Evolutionary conservation across 2,113 vertebrate species (phyloP).

Genomic region (Stomatorhinus ivindoensis): DNA sequence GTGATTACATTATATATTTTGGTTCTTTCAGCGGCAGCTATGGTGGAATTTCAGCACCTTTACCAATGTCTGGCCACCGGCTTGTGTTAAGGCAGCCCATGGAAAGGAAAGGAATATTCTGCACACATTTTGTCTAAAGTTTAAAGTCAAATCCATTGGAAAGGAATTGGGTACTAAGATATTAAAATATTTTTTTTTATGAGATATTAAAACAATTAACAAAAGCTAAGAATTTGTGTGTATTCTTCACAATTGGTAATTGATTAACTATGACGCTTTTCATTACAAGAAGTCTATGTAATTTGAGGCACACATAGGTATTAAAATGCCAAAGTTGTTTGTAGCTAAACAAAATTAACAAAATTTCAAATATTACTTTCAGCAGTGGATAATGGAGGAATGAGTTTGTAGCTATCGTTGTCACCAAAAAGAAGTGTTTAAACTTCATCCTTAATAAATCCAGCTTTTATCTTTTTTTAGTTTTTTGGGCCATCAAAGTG

Average conservation of each 20-base stretch:
- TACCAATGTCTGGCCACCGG: constrained; percentile 99
- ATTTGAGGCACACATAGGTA: not conserved
- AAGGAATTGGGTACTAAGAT: not conserved
- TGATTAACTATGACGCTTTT: not conserved
- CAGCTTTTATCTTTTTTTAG: not conserved
- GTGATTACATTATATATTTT: constrained; percentile 50
- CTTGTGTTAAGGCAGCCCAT: constrained; percentile 80
- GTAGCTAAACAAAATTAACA: not conserved
- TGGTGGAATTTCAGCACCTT: constrained; percentile 72
- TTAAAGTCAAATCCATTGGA: not conserved
- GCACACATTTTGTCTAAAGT: not conserved
- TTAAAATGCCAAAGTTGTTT: not conserved
- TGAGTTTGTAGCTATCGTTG: not conserved
- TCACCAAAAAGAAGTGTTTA: not conserved
- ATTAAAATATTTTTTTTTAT: too few relatives aligned
- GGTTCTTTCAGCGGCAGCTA: constrained; percentile 71
- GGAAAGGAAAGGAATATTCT: constrained; percentile 77
- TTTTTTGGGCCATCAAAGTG: not conserved
- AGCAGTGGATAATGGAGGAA: not conserved
- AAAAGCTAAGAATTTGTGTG: not conserved
- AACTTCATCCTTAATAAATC: not conserved
- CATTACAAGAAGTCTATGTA: not conserved
- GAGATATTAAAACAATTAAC: not conserved
- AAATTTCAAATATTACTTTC: constrained; percentile 65
- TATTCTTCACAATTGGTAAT: not conserved